Conservation (phyloP, 2,888 invertebrate species). For the Caradrina clavipalpis region DNA sequence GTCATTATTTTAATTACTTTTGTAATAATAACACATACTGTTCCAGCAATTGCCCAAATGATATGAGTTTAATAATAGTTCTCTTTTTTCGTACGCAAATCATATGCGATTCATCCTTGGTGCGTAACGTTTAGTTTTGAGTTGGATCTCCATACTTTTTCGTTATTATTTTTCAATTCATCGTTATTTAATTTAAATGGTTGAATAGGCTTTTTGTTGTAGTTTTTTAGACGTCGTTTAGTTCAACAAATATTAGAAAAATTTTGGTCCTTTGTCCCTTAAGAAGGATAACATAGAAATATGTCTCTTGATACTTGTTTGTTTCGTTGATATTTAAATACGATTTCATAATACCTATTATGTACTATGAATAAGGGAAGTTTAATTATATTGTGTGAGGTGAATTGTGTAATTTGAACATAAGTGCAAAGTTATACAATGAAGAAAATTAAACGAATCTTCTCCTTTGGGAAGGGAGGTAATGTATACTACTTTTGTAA, state of each 20-base stretch:
- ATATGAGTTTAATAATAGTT: slow-evolving; percentile 55
- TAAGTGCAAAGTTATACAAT: slow-evolving; percentile 64
- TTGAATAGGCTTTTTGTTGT: background rate
- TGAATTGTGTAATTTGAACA: slow-evolving; percentile 30
- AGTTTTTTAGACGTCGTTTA: background rate
- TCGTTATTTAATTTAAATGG: background rate
- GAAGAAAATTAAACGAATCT: slow-evolving; percentile 86
- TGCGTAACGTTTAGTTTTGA: slow-evolving; percentile 19
- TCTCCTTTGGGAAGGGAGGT: slow-evolving; percentile 84
- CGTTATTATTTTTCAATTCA: background rate
- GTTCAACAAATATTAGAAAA: background rate
- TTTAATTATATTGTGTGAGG: slow-evolving; percentile 13
- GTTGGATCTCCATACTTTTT: slow-evolving; percentile 1
- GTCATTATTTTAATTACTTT: slow-evolving; percentile 34
- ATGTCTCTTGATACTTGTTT: background rate
- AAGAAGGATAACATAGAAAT: slow-evolving; percentile 2
- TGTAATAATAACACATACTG: slow-evolving; percentile 27
- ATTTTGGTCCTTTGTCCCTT: background rate
- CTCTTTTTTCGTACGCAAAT: slow-evolving; percentile 44
- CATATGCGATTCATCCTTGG: slow-evolving; percentile 49
- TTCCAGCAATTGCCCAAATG: slow-evolving; percentile 26
- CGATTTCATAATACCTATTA: slow-evolving; percentile 4
- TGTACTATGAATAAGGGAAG: slow-evolving; percentile 28
- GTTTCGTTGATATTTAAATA: background rate
- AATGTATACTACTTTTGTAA: slow-evolving; percentile 53